Percentiles rank a stretch among this genome's conserved stretches.
These are phyloP conservation scores for Hirundichthys speculiger DNA, from an alignment of 2,113 vertebrate species.

Conservation along the genomic window DNA sequence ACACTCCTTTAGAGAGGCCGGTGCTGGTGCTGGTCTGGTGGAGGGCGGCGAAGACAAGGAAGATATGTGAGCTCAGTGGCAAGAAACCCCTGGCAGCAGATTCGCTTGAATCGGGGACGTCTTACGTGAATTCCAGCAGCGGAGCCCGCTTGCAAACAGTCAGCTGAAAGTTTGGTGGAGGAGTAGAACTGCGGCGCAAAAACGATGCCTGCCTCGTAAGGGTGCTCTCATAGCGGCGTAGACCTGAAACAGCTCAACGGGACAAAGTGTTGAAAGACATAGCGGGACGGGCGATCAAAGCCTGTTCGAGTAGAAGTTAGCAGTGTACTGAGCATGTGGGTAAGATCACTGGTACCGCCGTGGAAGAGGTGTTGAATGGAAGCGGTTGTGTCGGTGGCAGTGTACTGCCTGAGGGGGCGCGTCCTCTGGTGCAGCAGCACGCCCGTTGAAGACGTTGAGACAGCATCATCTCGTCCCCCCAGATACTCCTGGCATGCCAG, in stretches of 20 bases:
- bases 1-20: constrained; percentile 91
- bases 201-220: constrained; percentile 91
- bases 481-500: constrained; percentile 99
- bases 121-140: constrained; percentile 94
- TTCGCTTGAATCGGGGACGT: no score
- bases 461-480: constrained; percentile 99
- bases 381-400: constrained; percentile 93
- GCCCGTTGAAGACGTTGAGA: constrained; percentile 97
- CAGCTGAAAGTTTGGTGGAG: constrained; percentile 95
- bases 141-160: constrained; percentile 97
- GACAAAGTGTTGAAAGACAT: neutral
- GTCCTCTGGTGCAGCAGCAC: constrained; percentile 95
- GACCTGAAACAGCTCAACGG: constrained; percentile 78
- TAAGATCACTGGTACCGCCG: constrained; percentile 97
- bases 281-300: no score
- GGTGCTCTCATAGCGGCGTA: constrained; percentile 97
- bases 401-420: constrained; percentile 92
- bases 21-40: constrained; percentile 82
- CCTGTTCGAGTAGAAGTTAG: no score
- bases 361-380: constrained; percentile 99
- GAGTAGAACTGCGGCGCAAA: constrained; percentile 98
- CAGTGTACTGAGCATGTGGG: constrained; percentile 92
- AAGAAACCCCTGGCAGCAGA: neutral
- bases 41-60: neutral
- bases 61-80: neutral